A percentile compares a stretch with the other conserved stretches of the same genome.
These are phyloP conservation scores for Clinocottus analis DNA, from an alignment of 2,113 vertebrate species.

Conservation along the genomic window DNA sequence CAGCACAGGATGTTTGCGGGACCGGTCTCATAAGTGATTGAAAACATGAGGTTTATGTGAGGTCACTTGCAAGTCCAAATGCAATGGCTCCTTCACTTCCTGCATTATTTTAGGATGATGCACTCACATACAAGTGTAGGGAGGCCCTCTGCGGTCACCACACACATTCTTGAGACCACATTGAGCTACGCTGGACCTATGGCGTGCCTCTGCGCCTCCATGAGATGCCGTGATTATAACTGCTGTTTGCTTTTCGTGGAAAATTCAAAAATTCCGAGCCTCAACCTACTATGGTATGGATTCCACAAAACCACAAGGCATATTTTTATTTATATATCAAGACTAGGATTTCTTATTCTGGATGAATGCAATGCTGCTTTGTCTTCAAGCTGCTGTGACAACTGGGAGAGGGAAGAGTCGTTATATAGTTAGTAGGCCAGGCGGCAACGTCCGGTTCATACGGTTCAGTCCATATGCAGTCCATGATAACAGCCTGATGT, in stretches of 20 bases:
- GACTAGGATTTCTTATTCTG: constrained; percentile 4
- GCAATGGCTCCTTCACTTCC: constrained; percentile 34
- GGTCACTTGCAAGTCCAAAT: constrained; percentile 36
- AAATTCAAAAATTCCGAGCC: neutral
- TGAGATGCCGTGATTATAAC: constrained; percentile 27
- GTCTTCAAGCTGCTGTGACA: neutral
- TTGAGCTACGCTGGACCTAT: neutral
- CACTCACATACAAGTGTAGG: constrained; percentile 3
- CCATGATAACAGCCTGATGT: neutral
- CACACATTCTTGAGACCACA: constrained; percentile 36
- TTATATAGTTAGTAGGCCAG: neutral
- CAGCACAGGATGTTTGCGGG: constrained; percentile 28
- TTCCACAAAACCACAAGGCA: neutral
- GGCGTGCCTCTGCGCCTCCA: constrained; percentile 7
- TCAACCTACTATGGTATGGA: constrained; percentile 13
- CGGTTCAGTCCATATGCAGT: too few relatives aligned
- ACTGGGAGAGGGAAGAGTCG: neutral
- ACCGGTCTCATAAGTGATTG: neutral
- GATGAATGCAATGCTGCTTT: neutral
- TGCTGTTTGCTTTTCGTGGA: constrained; percentile 35
- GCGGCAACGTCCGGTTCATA: too few relatives aligned
- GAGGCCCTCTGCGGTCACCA: constrained; percentile 44
- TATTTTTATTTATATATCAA: constrained; percentile 32
- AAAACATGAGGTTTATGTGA: constrained; percentile 41
- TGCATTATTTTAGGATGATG: constrained; percentile 42